phyloP scores from a whole-genome alignment of 2,888 invertebrate species.

The Diadegma fenestrale region DNA sequence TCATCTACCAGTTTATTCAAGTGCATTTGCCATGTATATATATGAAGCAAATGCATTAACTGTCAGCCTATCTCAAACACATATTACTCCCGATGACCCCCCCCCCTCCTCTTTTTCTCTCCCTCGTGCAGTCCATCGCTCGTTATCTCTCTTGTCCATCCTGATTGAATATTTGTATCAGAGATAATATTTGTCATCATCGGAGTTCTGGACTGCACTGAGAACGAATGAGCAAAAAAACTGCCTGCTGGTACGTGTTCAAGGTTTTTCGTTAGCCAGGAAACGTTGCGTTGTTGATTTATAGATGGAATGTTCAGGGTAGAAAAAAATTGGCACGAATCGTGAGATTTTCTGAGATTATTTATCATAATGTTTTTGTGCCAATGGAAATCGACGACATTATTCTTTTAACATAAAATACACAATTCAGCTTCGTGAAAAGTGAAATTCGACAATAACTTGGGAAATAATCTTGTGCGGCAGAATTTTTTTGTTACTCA shows the following conservation, averaged over 20 bases:
- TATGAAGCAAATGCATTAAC: constrained; percentile 28
- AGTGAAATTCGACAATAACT: neutral
- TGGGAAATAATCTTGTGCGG: neutral
- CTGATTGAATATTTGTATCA: constrained; percentile 70
- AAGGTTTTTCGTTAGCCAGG: constrained; percentile 12
- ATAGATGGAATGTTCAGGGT: neutral
- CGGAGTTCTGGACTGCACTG: neutral
- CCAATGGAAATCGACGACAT: neutral
- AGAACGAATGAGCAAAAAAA: constrained; percentile 16
- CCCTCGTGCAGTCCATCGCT: neutral
- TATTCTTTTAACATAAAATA: neutral
- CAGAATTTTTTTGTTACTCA: neutral
- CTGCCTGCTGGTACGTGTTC: constrained; percentile 2
- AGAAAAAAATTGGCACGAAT: constrained; percentile 4
- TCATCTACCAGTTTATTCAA: constrained; percentile 56
- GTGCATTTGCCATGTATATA: constrained; percentile 45
- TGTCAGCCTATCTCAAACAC: constrained; percentile 21
- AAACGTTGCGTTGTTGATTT: constrained; percentile 12
- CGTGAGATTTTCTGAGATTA: neutral
- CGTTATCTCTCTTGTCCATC: constrained; percentile 41
- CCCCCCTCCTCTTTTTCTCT: constrained; percentile 24
- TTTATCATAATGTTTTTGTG: neutral
- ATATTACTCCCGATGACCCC: constrained; percentile 12
- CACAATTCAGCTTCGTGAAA: too few species aligned
- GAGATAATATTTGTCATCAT: constrained; percentile 40